phyloP scores from a whole-genome alignment of 2,888 invertebrate genomes.

The Macrosoma leucophasiata region DNA sequence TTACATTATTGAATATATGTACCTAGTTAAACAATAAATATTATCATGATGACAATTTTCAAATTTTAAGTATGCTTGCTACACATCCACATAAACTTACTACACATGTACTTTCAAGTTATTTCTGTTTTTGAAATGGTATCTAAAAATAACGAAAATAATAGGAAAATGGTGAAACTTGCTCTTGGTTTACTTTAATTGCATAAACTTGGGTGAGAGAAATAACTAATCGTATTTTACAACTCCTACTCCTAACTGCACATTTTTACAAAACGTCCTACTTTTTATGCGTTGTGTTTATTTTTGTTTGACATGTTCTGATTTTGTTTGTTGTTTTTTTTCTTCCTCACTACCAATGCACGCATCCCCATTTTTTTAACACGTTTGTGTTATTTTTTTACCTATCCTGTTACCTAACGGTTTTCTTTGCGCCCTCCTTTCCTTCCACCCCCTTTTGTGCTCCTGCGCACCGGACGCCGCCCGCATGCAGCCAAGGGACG shows the following conservation, averaged over 20 bases:
- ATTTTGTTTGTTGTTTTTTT: conserved; percentile 74
- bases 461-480: conserved; percentile 70
- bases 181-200: conserved; percentile 53
- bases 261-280: conserved; percentile 46
- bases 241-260: conserved; percentile 69
- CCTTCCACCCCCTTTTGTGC: conserved; percentile 46
- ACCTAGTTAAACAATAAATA: too few species aligned
- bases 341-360: conserved; percentile 68
- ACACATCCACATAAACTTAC: too few species aligned
- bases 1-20: too few species aligned
- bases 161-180: conserved; percentile 38
- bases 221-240: conserved; percentile 67
- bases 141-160: too few species aligned
- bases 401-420: conserved; percentile 58
- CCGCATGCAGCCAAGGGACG: conserved; percentile 96
- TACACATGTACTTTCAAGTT: too few species aligned
- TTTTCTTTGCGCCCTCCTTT: conserved; percentile 52
- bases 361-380: conserved; percentile 57
- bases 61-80: too few species aligned
- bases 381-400: conserved; percentile 63
- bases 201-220: conserved; percentile 62
- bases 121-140: too few species aligned
- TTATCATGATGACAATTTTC: too few species aligned
- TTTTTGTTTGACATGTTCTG: conserved; percentile 71
- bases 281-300: conserved; percentile 54